Percentiles rank a stretch among this genome's conserved stretches.
phyloP scores from a whole-genome alignment of 2,888 invertebrate genomes.

The Hypomecis atomaria region DNA sequence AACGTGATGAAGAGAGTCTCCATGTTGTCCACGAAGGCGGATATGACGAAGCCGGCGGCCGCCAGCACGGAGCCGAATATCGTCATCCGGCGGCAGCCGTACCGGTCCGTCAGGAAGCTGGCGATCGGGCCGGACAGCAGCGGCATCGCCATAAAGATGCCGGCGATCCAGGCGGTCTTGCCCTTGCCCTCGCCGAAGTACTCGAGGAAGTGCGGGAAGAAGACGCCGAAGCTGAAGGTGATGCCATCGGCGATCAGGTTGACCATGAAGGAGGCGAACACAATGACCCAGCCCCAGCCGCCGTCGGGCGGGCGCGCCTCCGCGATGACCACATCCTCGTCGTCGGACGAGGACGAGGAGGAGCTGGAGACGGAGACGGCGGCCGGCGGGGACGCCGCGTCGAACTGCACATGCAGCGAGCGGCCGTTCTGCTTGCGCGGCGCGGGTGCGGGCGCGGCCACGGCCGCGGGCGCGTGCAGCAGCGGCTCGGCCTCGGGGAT shows the following conservation, averaged over 20 bases:
- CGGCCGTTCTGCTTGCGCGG: conserved; percentile 66
- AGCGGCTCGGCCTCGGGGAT: conserved; percentile 77
- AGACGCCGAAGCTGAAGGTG: conserved; percentile 96
- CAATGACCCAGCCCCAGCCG: conserved; percentile 97
- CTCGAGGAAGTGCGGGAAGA: conserved; percentile 93
- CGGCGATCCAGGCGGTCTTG: conserved; percentile 95
- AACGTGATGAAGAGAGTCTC: conserved; percentile 92
- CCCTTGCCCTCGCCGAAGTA: conserved; percentile 94
- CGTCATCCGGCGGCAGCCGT: conserved; percentile 92
- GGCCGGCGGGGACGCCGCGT: conserved; percentile 76
- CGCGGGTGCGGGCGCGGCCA: conserved; percentile 42
- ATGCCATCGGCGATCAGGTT: conserved; percentile 96
- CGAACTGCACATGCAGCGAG: conserved; percentile 85
- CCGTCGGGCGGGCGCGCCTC: conserved; percentile 93
- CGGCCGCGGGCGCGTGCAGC: conserved; percentile 52
- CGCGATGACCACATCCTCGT: conserved; percentile 86
- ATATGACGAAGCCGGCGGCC: conserved; percentile 90
- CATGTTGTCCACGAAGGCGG: conserved; percentile 90
- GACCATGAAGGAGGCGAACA: conserved; percentile 94
- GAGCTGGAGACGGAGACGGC: conserved; percentile 74
- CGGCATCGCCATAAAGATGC: conserved; percentile 96
- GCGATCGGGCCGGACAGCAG: conserved; percentile 94
- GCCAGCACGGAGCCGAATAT: conserved; percentile 91
- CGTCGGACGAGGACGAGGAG: conserved; percentile 85
- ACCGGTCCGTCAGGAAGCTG: conserved; percentile 92